Percentiles rank a stretch among this genome's conserved stretches.
These are phyloP conservation scores for Lethocerus indicus DNA, from an alignment of 1,140 invertebrate genomes.

Conservation along the genomic window DNA sequence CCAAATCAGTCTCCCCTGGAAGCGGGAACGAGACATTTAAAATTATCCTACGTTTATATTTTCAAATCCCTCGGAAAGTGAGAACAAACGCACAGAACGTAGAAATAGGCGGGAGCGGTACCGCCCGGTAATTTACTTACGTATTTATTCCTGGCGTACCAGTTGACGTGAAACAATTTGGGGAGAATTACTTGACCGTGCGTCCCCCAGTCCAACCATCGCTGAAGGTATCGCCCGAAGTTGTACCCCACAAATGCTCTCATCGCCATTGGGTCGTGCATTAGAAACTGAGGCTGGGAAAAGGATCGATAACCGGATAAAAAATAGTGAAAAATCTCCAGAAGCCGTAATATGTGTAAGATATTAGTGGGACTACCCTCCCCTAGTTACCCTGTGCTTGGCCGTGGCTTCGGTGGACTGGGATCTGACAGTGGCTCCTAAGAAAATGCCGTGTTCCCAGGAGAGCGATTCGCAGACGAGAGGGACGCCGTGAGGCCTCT, in stretches of 20 bases:
- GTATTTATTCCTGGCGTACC: slow-evolving; percentile 74
- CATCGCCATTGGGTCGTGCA: slow-evolving; percentile 99
- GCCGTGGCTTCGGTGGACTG: slow-evolving; percentile 97
- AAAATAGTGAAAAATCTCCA: too few species aligned
- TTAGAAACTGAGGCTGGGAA: slow-evolving; percentile 79
- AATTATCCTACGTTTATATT: background rate
- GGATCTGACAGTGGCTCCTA: slow-evolving; percentile 87
- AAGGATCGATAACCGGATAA: too few species aligned
- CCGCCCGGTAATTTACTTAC: slow-evolving; percentile 14
- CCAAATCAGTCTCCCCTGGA: slow-evolving; percentile 85
- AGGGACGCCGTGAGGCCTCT: slow-evolving; percentile 83
- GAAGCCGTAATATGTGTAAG: too few species aligned
- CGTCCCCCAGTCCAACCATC: slow-evolving; percentile 81
- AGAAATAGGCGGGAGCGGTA: too few species aligned
- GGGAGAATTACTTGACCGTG: slow-evolving; percentile 48
- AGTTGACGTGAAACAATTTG: slow-evolving; percentile 95
- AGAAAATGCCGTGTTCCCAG: slow-evolving; percentile 94
- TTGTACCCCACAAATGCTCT: slow-evolving; percentile 99
- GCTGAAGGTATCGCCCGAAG: slow-evolving; percentile 86
- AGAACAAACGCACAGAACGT: background rate
- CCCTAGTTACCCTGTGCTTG: slow-evolving; percentile 76
- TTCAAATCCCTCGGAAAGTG: background rate
- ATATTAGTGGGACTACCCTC: too few species aligned
- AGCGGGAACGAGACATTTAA: background rate
- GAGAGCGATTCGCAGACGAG: slow-evolving; percentile 81